Base-by-base conservation (phyloP, 2,113 vertebrate species). In the Vidua macroura region DNA sequence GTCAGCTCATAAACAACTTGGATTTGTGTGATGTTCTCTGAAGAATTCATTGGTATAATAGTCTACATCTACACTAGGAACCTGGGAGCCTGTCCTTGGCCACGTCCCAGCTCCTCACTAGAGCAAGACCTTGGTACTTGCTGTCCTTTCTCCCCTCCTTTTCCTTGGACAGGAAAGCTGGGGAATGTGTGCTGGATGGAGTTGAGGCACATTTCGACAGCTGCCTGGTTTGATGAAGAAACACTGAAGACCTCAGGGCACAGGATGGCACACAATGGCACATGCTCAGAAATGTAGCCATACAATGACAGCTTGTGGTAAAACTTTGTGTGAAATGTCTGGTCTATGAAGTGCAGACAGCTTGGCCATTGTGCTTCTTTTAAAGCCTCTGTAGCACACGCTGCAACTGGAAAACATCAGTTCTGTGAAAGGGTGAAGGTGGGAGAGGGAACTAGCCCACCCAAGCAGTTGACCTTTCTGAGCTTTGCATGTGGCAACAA, bases 161-260 rank as follows among this genome's bases (percentile, higher is more conserved):
- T 83, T 84, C 72, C 64, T 96, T 96, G 95, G 92, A 93, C 33
- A 9, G n/a, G 39, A 92, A 93, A 86, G 56, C 73, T 83, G 76
- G 48, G 27, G 73, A 96, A 90, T 83, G 44, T 88, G 95, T 86
- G 73, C 83, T 93, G 88, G 92, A 94, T 77, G 68, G 80, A 92
- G 78, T 85, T 69, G 75, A 95, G 83, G 83, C 60, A 92, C 73
- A 88, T 93, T 96, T 96, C 0, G 91, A 94, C 94, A 96, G 83
- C 80, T 96, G 95, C 88, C 80, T 88, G 55, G 30, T 83, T 94
- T 93, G 92, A 95, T 90, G 83, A 93, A 96, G 90, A 83, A 91
- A 88, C 76, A 78, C 30, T 52, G 83, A 93, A 72, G 86, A 95
- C 94, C 92, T 83, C 60, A 59, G 95, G 95, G 95, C 95, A 96